Evolutionary conservation across 2,888 invertebrate genomes (phyloP).

Genomic region (Corbicula japonica): DNA sequence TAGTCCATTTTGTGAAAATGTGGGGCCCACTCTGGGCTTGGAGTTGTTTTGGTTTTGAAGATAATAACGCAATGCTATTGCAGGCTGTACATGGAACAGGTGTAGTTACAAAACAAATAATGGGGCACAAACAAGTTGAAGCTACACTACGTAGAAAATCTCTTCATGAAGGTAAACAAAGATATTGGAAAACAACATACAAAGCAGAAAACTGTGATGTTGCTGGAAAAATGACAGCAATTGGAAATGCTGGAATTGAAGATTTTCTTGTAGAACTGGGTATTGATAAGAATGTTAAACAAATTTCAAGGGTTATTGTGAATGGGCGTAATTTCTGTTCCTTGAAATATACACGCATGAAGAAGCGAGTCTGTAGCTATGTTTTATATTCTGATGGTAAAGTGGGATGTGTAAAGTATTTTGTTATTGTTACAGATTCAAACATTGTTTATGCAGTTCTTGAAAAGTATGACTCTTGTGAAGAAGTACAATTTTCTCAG

Average conservation of each 20-base stretch:
- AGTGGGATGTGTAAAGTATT: constrained; percentile 42
- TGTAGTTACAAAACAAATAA: constrained; percentile 42
- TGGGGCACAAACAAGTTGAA: constrained; percentile 44
- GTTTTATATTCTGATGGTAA: constrained; percentile 42
- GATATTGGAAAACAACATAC: constrained; percentile 48
- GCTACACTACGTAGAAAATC: constrained; percentile 46
- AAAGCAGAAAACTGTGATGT: constrained; percentile 49
- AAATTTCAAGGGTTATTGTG: constrained; percentile 32
- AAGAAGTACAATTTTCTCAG: constrained; percentile 28
- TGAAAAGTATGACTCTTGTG: constrained; percentile 34
- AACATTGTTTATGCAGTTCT: constrained; percentile 43
- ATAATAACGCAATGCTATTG: constrained; percentile 30
- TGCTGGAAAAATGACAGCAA: constrained; percentile 43
- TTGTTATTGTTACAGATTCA: constrained; percentile 37
- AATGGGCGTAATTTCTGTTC: constrained; percentile 32
- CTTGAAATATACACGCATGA: constrained; percentile 35
- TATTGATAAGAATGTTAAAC: constrained; percentile 34
- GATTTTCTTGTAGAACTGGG: constrained; percentile 38
- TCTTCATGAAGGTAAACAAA: too few relatives aligned
- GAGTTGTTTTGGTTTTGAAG: constrained; percentile 52
- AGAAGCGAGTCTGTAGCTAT: constrained; percentile 46
- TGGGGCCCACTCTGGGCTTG: constrained; percentile 48
- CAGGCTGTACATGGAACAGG: constrained; percentile 56
- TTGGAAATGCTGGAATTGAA: constrained; percentile 26
- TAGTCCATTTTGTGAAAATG: constrained; percentile 30